Evolutionary conservation across 92 coral and sea anemone genomes (phyloP).

Genomic region (Palythoa grandiflora): DNA sequence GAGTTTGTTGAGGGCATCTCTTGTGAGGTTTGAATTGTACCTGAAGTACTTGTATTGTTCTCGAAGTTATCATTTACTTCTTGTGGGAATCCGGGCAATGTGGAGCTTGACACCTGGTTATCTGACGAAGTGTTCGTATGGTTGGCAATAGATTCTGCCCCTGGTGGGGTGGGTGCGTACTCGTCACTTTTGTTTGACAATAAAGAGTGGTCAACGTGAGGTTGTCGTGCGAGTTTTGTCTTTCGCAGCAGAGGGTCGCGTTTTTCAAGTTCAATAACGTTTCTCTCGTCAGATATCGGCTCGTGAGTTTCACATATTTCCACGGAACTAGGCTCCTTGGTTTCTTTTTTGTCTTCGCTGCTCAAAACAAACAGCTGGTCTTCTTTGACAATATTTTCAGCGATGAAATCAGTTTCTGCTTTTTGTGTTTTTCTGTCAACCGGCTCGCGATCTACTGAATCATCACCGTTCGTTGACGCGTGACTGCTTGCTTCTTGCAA

Average conservation of each 20-base stretch:
- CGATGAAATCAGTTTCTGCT: neutral
- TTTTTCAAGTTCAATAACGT: neutral
- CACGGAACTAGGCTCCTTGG: neutral
- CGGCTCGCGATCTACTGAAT: neutral
- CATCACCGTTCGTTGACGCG: neutral
- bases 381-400: neutral
- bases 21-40: neutral
- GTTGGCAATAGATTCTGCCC: neutral
- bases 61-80: neutral
- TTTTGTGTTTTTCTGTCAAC: neutral
- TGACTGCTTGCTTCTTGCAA: neutral
- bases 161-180: neutral
- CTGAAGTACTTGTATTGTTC: neutral
- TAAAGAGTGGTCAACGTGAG: neutral
- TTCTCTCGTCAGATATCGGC: neutral
- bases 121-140: neutral
- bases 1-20: neutral
- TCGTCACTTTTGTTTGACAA: neutral
- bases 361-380: neutral
- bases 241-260: neutral
- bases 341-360: neutral
- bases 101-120: neutral
- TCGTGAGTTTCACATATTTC: neutral
- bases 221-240: neutral
- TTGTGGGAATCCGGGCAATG: neutral